phyloP scores from a whole-genome alignment of 2,797 vertebrate species.

The Scyliorhinus canicula region DNA sequence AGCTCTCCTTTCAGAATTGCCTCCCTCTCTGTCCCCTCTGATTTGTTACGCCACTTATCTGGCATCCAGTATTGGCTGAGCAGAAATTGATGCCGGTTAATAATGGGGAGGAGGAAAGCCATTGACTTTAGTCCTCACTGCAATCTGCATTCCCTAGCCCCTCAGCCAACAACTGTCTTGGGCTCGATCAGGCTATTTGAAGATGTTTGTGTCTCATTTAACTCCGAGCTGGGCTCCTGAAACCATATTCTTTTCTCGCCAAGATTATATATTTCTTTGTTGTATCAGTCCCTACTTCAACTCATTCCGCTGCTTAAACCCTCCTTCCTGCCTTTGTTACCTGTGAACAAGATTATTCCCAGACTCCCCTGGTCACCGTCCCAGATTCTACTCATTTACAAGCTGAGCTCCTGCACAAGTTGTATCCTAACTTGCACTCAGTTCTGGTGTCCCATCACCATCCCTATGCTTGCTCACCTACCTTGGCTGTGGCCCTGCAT shows the following conservation, averaged over 20 bases:
- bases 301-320: too few relatives aligned
- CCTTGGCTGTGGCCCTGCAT: neutral
- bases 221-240: too few relatives aligned
- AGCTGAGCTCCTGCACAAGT: too few relatives aligned
- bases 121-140: too few relatives aligned
- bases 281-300: too few relatives aligned
- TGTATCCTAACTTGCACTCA: too few relatives aligned
- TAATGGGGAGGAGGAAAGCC: neutral
- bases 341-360: neutral
- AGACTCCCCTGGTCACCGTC: neutral
- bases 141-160: neutral
- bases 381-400: neutral
- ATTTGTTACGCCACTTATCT: neutral
- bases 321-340: too few relatives aligned
- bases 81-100: too few relatives aligned
- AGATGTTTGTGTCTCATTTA: neutral
- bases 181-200: neutral
- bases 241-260: too few relatives aligned
- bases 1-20: neutral
- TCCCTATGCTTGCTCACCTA: neutral
- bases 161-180: neutral
- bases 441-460: neutral
- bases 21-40: neutral
- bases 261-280: too few relatives aligned
- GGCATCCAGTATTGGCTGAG: too few relatives aligned